Conservation (phyloP, 1,140 invertebrate genomes). For the Macrocentrus cingulum region DNA sequence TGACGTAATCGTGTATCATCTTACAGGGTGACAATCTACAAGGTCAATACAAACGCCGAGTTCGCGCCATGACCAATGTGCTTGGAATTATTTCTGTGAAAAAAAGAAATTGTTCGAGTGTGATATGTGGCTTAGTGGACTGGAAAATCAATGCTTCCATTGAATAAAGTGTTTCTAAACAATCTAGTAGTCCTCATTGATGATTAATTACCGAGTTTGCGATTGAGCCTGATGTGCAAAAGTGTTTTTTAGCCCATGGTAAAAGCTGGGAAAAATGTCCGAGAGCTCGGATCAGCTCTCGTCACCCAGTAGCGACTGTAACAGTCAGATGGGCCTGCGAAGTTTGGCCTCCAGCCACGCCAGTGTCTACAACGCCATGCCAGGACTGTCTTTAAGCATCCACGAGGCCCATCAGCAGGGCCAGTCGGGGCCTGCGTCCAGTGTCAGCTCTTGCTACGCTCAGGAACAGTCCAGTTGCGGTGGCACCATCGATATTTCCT, state of each 20-base stretch:
- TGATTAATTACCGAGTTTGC: not conserved
- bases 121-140: too few relatives aligned
- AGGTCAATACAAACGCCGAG: too few relatives aligned
- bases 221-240: too few relatives aligned
- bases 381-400: conserved; percentile 34
- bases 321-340: conserved; percentile 44
- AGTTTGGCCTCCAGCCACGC: conserved; percentile 33
- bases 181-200: too few relatives aligned
- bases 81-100: too few relatives aligned
- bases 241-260: too few relatives aligned
- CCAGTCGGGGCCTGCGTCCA: conserved; percentile 31
- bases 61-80: too few relatives aligned
- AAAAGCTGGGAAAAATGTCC: conserved; percentile 42
- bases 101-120: too few relatives aligned
- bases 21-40: too few relatives aligned
- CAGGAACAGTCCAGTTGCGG: conserved; percentile 38
- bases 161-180: too few relatives aligned
- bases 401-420: conserved; percentile 37
- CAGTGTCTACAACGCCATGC: conserved; percentile 31
- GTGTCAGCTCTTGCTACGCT: conserved; percentile 38
- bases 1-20: too few relatives aligned
- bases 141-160: too few relatives aligned
- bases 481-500: conserved; percentile 28
- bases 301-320: conserved; percentile 50
- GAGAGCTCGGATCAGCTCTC: conserved; percentile 49